Base-by-base conservation (phyloP, 2,888 invertebrate species). In the Phaedon cochleariae region DNA sequence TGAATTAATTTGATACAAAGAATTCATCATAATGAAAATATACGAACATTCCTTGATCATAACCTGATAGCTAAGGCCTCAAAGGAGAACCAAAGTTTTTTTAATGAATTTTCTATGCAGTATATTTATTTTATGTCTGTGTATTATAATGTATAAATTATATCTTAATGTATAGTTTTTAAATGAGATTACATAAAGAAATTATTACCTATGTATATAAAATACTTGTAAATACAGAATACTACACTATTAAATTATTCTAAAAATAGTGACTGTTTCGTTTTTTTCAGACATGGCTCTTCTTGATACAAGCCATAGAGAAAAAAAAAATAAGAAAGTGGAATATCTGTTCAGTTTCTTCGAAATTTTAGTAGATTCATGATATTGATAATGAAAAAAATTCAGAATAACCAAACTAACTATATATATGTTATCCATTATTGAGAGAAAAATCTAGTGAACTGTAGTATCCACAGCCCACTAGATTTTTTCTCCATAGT, bases 81-180 rank as follows among this genome's bases (percentile, higher is more conserved):
- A 62, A 62, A 55, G 55, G 58, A 70, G 64, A 68, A 68, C 68
- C 70, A 68, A 71, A 71, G 68, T 65, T 64, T 65, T 70, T 64
- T 29, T 52, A 17, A 45, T 51, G 61, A 53, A 51, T 66, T 66
- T 67, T 63, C 62, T 68, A 66, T 60, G 57, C 65, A 37, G 62
- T 52, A 57, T 68, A 68, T 70, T 69, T 70, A 70, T 68, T 69
- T 64, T 64, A 18, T 63, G 21, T 34, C 34, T 15, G 26, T 26
- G 41, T 45, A 64, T 62, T 54, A 59, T 62, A 53, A 31, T 59
- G 31, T 67, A 64, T 68, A 64, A 64, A 59, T 64, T 64, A 62
- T 53, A 64, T 49, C 55, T 57, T 68, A 26, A 62, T 65, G 68
- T 68, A 65, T 68, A 64, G 64, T 57, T 61, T 62, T 59, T 64